Conservation (phyloP, 2,797 vertebrate species). For the Bradypodion ventrale region DNA sequence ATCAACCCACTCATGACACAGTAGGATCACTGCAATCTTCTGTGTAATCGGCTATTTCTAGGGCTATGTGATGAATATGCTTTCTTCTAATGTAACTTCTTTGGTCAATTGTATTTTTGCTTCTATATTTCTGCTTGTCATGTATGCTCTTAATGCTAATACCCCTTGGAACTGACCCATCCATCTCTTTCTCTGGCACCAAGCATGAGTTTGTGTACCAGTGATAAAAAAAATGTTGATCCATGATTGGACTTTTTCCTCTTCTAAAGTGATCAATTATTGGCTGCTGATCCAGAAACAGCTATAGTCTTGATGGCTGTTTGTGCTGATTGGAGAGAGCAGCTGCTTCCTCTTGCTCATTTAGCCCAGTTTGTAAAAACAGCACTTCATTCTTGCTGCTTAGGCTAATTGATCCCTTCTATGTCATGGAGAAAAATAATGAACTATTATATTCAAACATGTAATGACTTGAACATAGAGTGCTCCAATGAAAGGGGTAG, state of each 20-base stretch:
- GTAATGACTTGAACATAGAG: background rate
- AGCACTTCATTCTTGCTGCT: background rate
- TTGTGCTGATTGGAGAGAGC: slow-evolving; percentile 18
- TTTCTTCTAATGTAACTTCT: background rate
- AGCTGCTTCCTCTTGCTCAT: background rate
- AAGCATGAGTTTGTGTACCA: background rate
- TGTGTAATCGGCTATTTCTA: background rate
- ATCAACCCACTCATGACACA: background rate
- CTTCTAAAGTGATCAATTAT: slow-evolving; percentile 4
- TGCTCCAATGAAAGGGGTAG: background rate
- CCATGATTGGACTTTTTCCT: background rate
- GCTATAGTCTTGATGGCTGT: slow-evolving; percentile 10
- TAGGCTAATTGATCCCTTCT: slow-evolving; percentile 6
- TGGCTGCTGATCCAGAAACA: slow-evolving; percentile 18
- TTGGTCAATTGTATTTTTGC: slow-evolving; percentile 14
- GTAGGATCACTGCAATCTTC: slow-evolving; percentile 2
- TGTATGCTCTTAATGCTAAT: background rate
- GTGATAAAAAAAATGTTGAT: slow-evolving; percentile 16
- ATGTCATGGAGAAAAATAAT: background rate
- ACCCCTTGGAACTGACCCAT: background rate
- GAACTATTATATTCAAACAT: background rate
- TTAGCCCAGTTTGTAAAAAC: slow-evolving; percentile 7
- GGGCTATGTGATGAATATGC: slow-evolving; percentile 7
- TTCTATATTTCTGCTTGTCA: slow-evolving; percentile 8
- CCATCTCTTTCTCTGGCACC: background rate